phyloP scores from a whole-genome alignment of 2,113 vertebrate genomes.

The Phrynosoma platyrhinos region DNA sequence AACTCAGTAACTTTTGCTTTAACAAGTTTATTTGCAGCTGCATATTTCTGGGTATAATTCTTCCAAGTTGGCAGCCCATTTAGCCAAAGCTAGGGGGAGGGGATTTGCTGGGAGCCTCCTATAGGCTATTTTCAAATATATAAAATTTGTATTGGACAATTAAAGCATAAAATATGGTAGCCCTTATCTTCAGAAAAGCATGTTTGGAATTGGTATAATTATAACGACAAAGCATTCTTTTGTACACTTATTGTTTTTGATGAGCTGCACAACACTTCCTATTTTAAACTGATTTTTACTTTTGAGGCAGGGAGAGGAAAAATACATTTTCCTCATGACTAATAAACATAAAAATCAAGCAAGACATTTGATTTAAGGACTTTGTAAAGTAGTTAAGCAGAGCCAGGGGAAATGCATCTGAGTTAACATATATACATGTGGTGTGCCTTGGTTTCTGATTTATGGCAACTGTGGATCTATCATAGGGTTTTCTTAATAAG shows the following conservation, averaged over 20 bases:
- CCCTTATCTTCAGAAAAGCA: constrained; percentile 24
- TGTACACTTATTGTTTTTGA: not conserved
- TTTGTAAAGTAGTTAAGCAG: not conserved
- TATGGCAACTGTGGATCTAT: no score
- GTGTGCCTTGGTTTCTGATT: no score
- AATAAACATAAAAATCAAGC: not conserved
- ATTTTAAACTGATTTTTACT: constrained; percentile 24
- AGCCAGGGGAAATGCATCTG: not conserved
- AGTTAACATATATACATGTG: not conserved
- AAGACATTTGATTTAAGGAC: not conserved
- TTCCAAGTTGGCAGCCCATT: constrained; percentile 32
- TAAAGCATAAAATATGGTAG: not conserved
- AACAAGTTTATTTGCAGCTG: not conserved
- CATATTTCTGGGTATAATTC: constrained; percentile 15
- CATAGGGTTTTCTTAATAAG: no score
- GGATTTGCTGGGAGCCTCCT: constrained; percentile 10
- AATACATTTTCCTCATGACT: constrained; percentile 38
- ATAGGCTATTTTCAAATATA: constrained; percentile 38
- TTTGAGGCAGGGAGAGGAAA: not conserved
- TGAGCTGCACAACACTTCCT: not conserved
- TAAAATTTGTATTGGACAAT: not conserved
- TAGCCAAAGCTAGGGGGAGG: not conserved
- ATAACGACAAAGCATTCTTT: constrained; percentile 9
- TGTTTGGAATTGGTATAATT: not conserved
- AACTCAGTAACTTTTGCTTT: not conserved